Percentiles rank a stretch among this genome's conserved stretches.
These are phyloP conservation scores for Thripadectes ignobilis DNA, from an alignment of 2,797 vertebrate genomes.

Conservation along the genomic window DNA sequence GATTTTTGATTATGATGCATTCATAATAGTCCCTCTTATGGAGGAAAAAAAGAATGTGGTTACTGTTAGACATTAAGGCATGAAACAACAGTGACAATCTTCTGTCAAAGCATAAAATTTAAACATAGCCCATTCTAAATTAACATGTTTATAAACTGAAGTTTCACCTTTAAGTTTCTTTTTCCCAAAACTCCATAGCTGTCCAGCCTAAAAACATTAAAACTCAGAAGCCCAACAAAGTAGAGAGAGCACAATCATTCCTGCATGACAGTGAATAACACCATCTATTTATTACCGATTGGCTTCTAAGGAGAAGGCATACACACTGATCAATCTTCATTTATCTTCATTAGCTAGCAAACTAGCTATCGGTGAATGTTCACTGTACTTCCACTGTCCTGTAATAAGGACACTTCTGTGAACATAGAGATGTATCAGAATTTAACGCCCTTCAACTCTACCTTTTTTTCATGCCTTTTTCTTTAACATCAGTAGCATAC, in stretches of 20 bases:
- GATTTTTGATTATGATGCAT: background rate
- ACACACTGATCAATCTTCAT: background rate
- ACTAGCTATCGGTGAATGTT: background rate
- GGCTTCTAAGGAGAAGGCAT: background rate
- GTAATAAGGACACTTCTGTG: background rate
- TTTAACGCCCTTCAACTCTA: background rate
- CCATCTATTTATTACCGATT: background rate
- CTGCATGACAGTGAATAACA: background rate
- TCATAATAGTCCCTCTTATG: background rate
- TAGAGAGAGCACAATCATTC: background rate
- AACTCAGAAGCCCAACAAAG: background rate
- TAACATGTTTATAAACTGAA: background rate
- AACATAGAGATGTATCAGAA: background rate
- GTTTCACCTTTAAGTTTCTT: background rate
- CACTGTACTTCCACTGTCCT: background rate
- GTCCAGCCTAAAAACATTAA: background rate
- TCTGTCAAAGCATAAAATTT: background rate
- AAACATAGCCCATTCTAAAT: background rate
- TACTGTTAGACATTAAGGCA: constrained; percentile 5
- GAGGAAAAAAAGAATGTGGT: background rate
- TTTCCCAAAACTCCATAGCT: background rate
- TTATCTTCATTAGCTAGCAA: background rate
- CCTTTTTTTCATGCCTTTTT: background rate
- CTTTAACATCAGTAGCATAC: background rate
- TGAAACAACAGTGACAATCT: background rate